phyloP scores from a whole-genome alignment of 2,888 invertebrate species.

The Stictocephala bisonia region DNA sequence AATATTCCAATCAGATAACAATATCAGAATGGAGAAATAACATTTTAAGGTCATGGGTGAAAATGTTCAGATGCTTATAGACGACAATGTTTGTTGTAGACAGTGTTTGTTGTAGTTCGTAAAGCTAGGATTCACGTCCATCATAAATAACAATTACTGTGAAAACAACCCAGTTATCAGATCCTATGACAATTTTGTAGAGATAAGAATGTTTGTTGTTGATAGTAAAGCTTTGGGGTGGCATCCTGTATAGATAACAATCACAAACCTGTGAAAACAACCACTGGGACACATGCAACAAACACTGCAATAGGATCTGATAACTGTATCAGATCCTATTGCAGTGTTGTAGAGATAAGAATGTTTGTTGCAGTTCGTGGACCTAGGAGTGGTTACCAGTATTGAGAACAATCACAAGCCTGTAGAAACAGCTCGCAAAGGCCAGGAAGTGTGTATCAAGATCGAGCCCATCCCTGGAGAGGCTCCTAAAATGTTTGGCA shows the following conservation, averaged over 20 bases:
- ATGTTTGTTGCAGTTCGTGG: constrained; percentile 80
- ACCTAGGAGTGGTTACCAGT: constrained; percentile 93
- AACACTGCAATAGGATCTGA: no score
- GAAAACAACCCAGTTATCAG: no score
- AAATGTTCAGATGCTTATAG: no score
- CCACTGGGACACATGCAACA: no score
- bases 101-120: not conserved
- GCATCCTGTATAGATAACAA: constrained; percentile 96
- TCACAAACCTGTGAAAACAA: constrained; percentile 93
- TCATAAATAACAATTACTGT: constrained; percentile 96
- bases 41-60: no score
- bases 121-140: constrained; percentile 79
- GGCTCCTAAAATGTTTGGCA: constrained; percentile 97
- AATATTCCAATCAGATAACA: no score
- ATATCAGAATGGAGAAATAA: no score
- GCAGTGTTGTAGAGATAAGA: not conserved
- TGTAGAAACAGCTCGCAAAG: constrained; percentile 94
- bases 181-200: no score
- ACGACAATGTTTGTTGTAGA: not conserved
- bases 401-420: constrained; percentile 96
- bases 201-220: constrained; percentile 69
- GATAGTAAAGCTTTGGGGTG: constrained; percentile 93
- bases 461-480: constrained; percentile 98
- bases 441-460: constrained; percentile 96
- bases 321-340: no score